phyloP scores from a whole-genome alignment of 2,888 invertebrate species.

The Eueremaeus valkanovi region DNA sequence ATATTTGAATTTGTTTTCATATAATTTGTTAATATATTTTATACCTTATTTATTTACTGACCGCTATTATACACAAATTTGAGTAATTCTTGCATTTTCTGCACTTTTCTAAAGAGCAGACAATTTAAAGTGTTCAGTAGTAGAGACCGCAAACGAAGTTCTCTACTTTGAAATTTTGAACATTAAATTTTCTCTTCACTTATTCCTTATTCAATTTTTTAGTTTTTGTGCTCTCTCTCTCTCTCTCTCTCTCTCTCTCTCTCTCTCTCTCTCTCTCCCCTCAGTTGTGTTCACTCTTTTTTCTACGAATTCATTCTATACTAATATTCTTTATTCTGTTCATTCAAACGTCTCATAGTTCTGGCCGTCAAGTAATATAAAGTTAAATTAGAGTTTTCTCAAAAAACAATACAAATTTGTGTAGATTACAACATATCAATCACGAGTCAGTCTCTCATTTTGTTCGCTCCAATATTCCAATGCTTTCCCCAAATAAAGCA shows the following conservation, averaged over 20 bases:
- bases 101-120: too few species aligned
- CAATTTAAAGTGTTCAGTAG: too few species aligned
- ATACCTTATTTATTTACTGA: too few species aligned
- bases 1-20: too few species aligned
- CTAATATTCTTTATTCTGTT: constrained; percentile 5
- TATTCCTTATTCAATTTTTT: constrained; percentile 31
- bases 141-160: too few species aligned
- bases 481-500: constrained; percentile 1
- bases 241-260: background rate
- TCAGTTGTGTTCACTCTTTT: background rate
- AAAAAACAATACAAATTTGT: constrained; percentile 29
- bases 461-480: background rate
- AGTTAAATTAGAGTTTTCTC: background rate
- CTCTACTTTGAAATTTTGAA: background rate
- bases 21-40: too few species aligned
- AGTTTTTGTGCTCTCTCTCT: too few species aligned
- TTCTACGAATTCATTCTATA: background rate
- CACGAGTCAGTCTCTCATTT: constrained; percentile 11
- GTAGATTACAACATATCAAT: constrained; percentile 26
- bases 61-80: too few species aligned
- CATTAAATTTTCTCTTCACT: constrained; percentile 30
- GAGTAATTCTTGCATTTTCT: too few species aligned
- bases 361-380: background rate
- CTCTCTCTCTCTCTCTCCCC: background rate
- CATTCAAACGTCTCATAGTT: background rate